phyloP scores from a whole-genome alignment of 2,888 invertebrate genomes.

The Leptura quadrifasciata region DNA sequence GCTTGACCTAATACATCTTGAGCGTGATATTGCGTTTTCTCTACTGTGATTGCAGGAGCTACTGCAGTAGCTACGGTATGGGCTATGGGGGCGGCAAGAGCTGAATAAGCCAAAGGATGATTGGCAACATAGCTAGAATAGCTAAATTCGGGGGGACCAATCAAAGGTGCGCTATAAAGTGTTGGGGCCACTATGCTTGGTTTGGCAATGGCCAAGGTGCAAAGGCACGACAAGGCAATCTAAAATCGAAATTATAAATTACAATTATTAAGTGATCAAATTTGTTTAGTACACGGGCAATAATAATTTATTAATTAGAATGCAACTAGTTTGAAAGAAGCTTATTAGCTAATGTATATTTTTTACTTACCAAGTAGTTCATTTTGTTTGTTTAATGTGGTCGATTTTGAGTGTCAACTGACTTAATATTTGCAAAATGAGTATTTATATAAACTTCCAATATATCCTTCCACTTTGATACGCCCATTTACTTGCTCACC shows the following conservation, averaged over 20 bases:
- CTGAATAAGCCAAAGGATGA: background rate
- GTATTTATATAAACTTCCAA: conserved; percentile 7
- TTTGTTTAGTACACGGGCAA: too few relatives aligned
- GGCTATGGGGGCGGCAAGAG: background rate
- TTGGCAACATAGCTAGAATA: background rate
- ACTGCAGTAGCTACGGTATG: conserved; percentile 37
- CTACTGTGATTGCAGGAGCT: conserved; percentile 58
- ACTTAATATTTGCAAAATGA: background rate
- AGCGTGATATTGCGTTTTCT: conserved; percentile 71
- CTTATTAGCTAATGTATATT: too few relatives aligned
- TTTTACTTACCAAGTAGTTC: conserved; percentile 3
- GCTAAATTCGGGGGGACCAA: background rate
- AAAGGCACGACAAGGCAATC: conserved; percentile 5
- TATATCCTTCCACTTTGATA: background rate
- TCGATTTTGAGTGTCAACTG: background rate
- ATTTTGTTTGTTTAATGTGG: background rate
- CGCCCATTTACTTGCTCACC: conserved; percentile 16
- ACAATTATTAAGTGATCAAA: too few relatives aligned
- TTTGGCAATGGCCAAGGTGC: background rate
- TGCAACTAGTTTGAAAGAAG: too few relatives aligned
- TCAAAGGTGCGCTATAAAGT: background rate
- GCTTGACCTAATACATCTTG: conserved; percentile 73
- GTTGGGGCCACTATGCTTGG: background rate
- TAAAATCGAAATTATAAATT: background rate
- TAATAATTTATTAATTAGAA: too few relatives aligned